A percentile compares a stretch with the other conserved stretches of the same genome.
phyloP scores from a whole-genome alignment of 2,113 vertebrate species.

The Cariama cristata region DNA sequence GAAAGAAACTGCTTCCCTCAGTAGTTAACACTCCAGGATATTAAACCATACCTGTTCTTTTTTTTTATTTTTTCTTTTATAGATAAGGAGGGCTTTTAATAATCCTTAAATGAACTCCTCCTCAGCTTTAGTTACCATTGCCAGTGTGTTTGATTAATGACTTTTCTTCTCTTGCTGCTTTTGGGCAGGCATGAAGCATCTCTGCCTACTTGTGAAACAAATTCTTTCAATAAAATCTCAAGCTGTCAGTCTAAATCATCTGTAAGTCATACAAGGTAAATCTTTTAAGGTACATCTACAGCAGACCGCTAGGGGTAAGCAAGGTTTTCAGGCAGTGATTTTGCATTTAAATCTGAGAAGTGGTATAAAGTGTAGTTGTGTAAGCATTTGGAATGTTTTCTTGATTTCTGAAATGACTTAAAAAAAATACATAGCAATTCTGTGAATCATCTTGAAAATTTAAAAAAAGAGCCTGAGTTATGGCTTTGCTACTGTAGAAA shows the following conservation, averaged over 20 bases:
- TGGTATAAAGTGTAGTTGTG: background rate
- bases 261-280: slow-evolving; percentile 36
- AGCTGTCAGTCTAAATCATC: slow-evolving; percentile 8
- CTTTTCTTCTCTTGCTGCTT: slow-evolving; percentile 12
- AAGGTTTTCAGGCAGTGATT: background rate
- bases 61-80: background rate
- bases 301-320: background rate
- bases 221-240: slow-evolving; percentile 21
- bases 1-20: background rate
- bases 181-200: slow-evolving; percentile 16
- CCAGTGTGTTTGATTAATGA: background rate
- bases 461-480: background rate
- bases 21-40: background rate
- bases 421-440: background rate
- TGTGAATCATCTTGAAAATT: background rate
- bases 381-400: background rate
- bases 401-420: background rate
- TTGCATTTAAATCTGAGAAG: background rate
- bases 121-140: background rate
- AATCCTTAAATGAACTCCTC: background rate
- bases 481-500: background rate
- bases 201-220: background rate
- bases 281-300: background rate
- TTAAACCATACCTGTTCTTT: background rate
- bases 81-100: background rate